Conservation (phyloP, 2,113 vertebrate species). For the Myodes glareolus region DNA sequence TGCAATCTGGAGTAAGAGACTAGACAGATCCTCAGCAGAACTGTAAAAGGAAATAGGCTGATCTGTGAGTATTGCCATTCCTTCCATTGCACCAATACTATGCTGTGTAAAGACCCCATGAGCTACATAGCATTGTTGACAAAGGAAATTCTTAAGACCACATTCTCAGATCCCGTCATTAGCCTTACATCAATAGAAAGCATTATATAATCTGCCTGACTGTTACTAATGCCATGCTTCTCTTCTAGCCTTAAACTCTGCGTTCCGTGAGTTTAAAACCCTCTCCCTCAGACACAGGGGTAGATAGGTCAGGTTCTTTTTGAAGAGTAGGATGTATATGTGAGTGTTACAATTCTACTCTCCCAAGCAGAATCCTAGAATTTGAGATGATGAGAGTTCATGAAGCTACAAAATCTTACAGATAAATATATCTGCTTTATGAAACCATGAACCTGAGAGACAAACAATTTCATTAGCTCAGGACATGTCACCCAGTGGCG, state of each 20-base stretch:
- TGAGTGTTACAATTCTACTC: not conserved
- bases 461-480: not conserved
- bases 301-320: not conserved
- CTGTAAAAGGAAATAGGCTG: not conserved
- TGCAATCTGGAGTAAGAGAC: not conserved
- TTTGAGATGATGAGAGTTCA: not conserved
- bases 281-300: not conserved
- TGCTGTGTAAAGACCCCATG: not conserved
- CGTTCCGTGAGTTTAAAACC: not conserved
- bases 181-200: not conserved
- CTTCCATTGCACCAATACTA: not conserved
- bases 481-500: not conserved
- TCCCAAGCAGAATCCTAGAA: constrained; percentile 6
- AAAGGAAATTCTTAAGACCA: not conserved
- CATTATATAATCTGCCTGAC: not conserved
- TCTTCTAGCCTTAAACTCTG: not conserved
- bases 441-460: not conserved
- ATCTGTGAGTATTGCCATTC: not conserved
- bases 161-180: not conserved
- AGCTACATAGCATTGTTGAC: no score
- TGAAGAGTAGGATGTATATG: not conserved
- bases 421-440: not conserved
- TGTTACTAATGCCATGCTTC: not conserved
- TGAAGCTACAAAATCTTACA: not conserved
- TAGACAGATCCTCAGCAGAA: not conserved